These are phyloP conservation scores for Phenganax subtilis DNA, from an alignment of 92 coral and sea anemone genomes.

Conservation along the genomic window DNA sequence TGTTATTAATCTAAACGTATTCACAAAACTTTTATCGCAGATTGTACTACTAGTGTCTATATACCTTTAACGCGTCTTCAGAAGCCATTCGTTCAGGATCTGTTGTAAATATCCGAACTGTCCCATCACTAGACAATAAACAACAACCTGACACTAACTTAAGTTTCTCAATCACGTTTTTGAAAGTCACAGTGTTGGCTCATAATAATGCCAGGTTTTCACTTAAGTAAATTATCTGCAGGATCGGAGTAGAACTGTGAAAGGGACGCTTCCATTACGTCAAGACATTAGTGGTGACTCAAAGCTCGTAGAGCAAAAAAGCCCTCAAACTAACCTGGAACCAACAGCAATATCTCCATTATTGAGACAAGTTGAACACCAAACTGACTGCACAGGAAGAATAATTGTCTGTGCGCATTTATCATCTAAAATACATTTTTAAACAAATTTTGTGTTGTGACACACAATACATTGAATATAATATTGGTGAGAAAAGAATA, in stretches of 20 bases:
- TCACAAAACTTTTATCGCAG: neutral
- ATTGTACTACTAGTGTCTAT: too few species aligned
- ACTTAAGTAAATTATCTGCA: neutral
- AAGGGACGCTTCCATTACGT: too few species aligned
- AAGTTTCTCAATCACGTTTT: too few species aligned
- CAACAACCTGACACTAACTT: neutral
- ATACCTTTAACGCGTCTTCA: conserved; percentile 65
- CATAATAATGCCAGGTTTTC: neutral
- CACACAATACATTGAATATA: too few species aligned
- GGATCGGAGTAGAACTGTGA: too few species aligned
- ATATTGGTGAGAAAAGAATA: too few species aligned
- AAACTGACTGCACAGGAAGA: conserved; percentile 84
- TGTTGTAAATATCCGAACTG: conserved; percentile 79
- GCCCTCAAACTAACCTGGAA: conserved; percentile 56
- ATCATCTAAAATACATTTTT: conserved; percentile 49
- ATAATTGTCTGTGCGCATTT: conserved; percentile 73
- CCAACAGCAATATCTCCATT: conserved; percentile 94
- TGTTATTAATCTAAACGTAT: neutral
- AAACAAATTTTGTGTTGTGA: neutral
- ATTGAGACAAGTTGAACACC: conserved; percentile 77
- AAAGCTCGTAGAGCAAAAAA: neutral
- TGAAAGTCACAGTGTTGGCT: too few species aligned
- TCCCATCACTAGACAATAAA: conserved; percentile 70
- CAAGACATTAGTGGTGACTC: too few species aligned
- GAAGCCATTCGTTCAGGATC: conserved; percentile 76